Evolutionary conservation across 2,113 vertebrate genomes (phyloP).

Genomic region (Nanorana parkeri): DNA sequence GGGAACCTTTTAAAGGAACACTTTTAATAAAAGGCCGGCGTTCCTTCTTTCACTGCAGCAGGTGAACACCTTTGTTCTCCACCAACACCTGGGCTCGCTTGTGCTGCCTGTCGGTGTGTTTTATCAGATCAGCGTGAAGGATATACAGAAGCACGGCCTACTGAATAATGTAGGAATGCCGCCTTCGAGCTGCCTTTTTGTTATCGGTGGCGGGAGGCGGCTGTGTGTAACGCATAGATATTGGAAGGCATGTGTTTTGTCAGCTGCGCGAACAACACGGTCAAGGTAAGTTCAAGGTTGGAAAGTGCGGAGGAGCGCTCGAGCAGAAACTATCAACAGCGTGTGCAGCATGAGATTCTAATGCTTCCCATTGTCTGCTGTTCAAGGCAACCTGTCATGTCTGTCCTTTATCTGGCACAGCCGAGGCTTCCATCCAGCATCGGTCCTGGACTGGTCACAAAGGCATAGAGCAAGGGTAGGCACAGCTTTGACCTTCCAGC

Average conservation of each 20-base stretch:
- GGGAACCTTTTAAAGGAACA: too few species aligned
- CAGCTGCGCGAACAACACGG: not conserved
- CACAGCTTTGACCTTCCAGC: too few species aligned
- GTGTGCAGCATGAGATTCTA: not conserved
- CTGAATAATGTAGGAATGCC: not conserved
- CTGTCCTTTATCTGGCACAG: too few species aligned
- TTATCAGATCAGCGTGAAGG: not conserved
- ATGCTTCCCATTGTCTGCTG: not conserved
- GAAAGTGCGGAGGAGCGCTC: not conserved
- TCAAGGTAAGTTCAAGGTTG: conserved; percentile 32
- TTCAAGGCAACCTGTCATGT: too few species aligned
- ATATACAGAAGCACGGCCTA: not conserved
- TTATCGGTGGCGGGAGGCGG: not conserved
- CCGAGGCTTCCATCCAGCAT: too few species aligned
- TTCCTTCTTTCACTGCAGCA: too few species aligned
- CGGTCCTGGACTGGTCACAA: too few species aligned
- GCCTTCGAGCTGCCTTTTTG: not conserved
- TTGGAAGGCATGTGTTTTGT: not conserved
- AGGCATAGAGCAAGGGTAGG: too few species aligned
- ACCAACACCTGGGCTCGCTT: not conserved
- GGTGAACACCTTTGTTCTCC: too few species aligned
- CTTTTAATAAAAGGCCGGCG: too few species aligned
- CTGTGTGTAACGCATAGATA: not conserved
- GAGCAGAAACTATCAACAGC: not conserved
- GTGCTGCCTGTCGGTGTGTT: not conserved